Conservation (phyloP, 2,888 invertebrate species). For the Latrodectus elegans region DNA sequence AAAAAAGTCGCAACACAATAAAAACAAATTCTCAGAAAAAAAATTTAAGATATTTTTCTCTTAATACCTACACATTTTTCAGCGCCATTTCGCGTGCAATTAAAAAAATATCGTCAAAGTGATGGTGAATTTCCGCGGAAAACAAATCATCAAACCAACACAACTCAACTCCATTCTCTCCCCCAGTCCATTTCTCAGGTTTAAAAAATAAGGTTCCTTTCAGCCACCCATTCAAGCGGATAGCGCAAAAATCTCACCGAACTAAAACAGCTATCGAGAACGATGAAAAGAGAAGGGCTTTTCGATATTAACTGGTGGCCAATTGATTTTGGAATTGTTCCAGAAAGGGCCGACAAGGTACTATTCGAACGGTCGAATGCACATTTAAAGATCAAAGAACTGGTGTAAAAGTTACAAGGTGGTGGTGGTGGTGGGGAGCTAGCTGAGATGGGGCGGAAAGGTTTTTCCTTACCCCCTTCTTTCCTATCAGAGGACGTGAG, state of each 20-base stretch:
- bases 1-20: too few species aligned
- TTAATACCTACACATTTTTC: too few species aligned
- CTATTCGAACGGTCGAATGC: conserved; percentile 38
- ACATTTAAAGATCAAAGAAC: conserved; percentile 51
- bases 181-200: too few species aligned
- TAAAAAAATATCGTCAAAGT: too few species aligned
- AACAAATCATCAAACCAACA: too few species aligned
- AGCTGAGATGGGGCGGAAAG: too few species aligned
- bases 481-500: not conserved
- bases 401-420: conserved; percentile 24
- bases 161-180: too few species aligned
- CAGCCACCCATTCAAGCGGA: conserved; percentile 7
- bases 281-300: not conserved
- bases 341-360: conserved; percentile 34
- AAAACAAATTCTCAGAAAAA: too few species aligned
- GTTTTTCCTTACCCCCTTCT: conserved; percentile 1
- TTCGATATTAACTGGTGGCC: conserved; percentile 42
- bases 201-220: not conserved
- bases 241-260: conserved; percentile 18
- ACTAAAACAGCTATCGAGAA: not conserved
- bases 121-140: too few species aligned
- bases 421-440: not conserved
- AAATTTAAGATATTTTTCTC: too few species aligned
- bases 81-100: too few species aligned
- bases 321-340: conserved; percentile 60